Evolutionary conservation across 2,113 vertebrate species (phyloP), one percentile per base, ranked within the genome.

Genomic region (Zosterops japonicus): DNA sequence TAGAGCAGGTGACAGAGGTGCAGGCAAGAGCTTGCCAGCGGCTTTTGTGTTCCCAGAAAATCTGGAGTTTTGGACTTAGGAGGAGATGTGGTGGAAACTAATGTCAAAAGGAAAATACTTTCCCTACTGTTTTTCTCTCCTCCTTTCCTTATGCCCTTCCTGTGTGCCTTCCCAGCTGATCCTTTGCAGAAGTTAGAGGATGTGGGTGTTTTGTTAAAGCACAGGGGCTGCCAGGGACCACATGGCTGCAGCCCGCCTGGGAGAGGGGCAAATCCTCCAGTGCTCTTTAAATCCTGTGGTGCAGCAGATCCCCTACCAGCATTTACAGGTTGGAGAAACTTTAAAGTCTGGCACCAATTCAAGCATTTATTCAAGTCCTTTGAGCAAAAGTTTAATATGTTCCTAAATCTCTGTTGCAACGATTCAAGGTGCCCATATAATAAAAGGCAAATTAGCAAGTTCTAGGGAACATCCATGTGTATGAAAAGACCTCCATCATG

Each of bases 81-180:
- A 33, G 39, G 59, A 44, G 31, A 4, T 47, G 35, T n/a, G 35
- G 11, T 25, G 4, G 29, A 89, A 72, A 86, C 22, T 28, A 22
- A 46, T 8, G 20, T 68, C 25, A 63, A 39, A 59, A 63, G 28
- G 33, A 35, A 50, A 46, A 68, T 27, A 24, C 16, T 35, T 79
- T 8, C 5, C 7, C 31, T 47, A 21, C 33, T 87, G 31, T 23
- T 81, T 13, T 63, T 46, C 15, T 63, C 6, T 75, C 9, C 22
- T 44, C 25, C 27, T 80, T 69, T 88, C 49, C 10, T 42, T 39
- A 7, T 18, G 14, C 24, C 31, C 31, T 55, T 70, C 23, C 39
- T 0, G 0, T 2, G 18, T 68, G 42, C 24, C 1, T 1, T 35
- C 5, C 1, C 3, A 60, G 49, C 25, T 57, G 59, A 8, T 42